Conservation (phyloP, 2,113 vertebrate species). For the Cheilinus undulatus region DNA sequence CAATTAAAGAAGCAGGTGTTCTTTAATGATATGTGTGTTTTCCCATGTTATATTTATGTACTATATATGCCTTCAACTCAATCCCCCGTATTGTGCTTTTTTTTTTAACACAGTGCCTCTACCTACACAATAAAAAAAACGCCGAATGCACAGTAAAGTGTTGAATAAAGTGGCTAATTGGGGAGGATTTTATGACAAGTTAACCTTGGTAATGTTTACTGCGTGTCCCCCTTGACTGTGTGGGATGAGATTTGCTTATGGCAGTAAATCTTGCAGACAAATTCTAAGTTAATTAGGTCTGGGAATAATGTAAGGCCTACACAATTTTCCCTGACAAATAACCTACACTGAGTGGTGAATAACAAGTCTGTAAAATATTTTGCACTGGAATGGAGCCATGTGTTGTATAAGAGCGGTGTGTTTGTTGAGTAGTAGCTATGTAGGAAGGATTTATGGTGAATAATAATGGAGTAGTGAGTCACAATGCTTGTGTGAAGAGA, state of each 20-base stretch:
- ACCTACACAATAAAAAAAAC: slow-evolving; percentile 2
- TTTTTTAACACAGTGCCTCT: neutral
- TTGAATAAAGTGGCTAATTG: slow-evolving; percentile 30
- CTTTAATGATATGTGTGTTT: neutral
- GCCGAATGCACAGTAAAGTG: slow-evolving; percentile 32
- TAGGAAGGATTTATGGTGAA: slow-evolving; percentile 73
- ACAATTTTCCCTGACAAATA: slow-evolving; percentile 64
- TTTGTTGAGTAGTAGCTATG: slow-evolving; percentile 60
- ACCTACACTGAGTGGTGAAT: slow-evolving; percentile 64
- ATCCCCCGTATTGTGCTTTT: slow-evolving; percentile 6
- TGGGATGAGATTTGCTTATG: slow-evolving; percentile 50
- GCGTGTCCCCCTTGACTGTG: slow-evolving; percentile 29
- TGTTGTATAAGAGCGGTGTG: slow-evolving; percentile 57
- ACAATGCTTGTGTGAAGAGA: slow-evolving; percentile 70
- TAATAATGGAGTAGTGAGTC: slow-evolving; percentile 71
- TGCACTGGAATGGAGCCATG: slow-evolving; percentile 55
- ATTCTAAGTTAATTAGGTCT: slow-evolving; percentile 73
- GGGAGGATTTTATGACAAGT: slow-evolving; percentile 54
- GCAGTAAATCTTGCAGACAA: slow-evolving; percentile 63
- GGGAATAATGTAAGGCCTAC: slow-evolving; percentile 57
- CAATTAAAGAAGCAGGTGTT: neutral
- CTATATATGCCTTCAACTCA: too few species aligned
- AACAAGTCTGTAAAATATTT: slow-evolving; percentile 51
- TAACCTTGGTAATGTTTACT: slow-evolving; percentile 60
- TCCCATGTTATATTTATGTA: neutral